Base-by-base conservation (phyloP, 2,797 vertebrate species). In the Arctocebus calabarensis region DNA sequence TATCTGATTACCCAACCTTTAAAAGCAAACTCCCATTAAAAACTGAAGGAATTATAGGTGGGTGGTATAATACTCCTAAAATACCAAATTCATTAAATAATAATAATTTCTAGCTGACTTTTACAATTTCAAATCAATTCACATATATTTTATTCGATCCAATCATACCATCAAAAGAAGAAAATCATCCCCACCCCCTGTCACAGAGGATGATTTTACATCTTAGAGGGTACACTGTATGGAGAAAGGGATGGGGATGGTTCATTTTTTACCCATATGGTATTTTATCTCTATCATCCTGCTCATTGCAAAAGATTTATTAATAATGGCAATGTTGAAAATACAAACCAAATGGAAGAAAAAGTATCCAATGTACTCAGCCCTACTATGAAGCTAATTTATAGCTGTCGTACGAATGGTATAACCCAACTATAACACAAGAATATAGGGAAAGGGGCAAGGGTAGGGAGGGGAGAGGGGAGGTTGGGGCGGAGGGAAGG, bases 401-500 rank as follows among this genome's bases (percentile, higher is more conserved):
- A n/a, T n/a, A n/a, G n/a, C n/a, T n/a, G n/a, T n/a, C n/a, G n/a
- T n/a, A n/a, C n/a, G n/a, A n/a, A n/a, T n/a, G n/a, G n/a, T n/a
- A n/a, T n/a, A n/a, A n/a, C n/a, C n/a, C n/a, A n/a, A n/a, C n/a
- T n/a, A n/a, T n/a, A n/a, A n/a, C n/a, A n/a, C n/a, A n/a, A n/a
- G n/a, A n/a, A n/a, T n/a, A n/a, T n/a, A n/a, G 68, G 52, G n/a
- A 68, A 94, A 87, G 70, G 86, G 74, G 83, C 77, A 7, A n/a
- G n/a, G n/a, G n/a, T n/a, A n/a, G n/a, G n/a, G n/a, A n/a, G n/a
- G n/a, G n/a, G n/a, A n/a, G n/a, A n/a, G n/a, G n/a, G n/a, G n/a
- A n/a, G n/a, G n/a, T n/a, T n/a, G n/a, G n/a, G n/a, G n/a, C n/a
- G 61, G 20, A 90, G 84, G 95, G 92, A 78, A 92, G 96, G 93